Evolutionary conservation across 2,888 invertebrate species (phyloP).

Genomic region (Clistopyga incitator): DNA sequence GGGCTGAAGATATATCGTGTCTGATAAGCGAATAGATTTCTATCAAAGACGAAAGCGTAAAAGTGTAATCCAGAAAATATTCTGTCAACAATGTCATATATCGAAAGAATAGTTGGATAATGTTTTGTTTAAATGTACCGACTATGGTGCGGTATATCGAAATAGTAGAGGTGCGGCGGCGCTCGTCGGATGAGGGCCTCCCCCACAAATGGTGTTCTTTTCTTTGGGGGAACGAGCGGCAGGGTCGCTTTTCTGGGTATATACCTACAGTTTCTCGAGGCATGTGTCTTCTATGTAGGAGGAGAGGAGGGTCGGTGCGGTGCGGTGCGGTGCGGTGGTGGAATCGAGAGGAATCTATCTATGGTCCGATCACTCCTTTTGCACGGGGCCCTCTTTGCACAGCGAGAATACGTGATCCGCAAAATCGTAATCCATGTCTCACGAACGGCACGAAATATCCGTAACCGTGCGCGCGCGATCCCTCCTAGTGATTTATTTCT

Average conservation of each 20-base stretch:
- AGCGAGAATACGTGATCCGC: conserved; percentile 65
- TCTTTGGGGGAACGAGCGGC: conserved; percentile 32
- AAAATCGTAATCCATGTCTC: conserved; percentile 68
- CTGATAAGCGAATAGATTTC: too few relatives aligned
- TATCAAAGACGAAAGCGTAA: too few relatives aligned
- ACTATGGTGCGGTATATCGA: conserved; percentile 6
- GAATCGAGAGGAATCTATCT: conserved; percentile 65
- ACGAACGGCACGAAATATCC: conserved; percentile 68
- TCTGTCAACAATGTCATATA: too few relatives aligned
- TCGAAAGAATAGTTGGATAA: not conserved
- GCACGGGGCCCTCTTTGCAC: conserved; percentile 51
- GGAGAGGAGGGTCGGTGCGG: conserved; percentile 12
- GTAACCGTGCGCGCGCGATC: conserved; percentile 52
- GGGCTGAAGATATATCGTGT: too few relatives aligned
- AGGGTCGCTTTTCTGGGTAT: conserved; percentile 19
- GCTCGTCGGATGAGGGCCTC: conserved; percentile 48
- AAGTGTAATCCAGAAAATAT: too few relatives aligned
- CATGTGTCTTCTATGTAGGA: conserved; percentile 10
- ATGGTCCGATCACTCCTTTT: conserved; percentile 65
- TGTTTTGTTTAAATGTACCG: not conserved
- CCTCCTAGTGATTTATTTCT: conserved; percentile 64
- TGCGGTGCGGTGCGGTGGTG: too few relatives aligned
- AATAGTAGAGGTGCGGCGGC: conserved; percentile 21
- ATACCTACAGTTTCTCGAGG: not conserved
- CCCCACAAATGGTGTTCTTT: conserved; percentile 46